Evolutionary conservation across 2,797 vertebrate species (phyloP).

Genomic region (Diplodus sargus): DNA sequence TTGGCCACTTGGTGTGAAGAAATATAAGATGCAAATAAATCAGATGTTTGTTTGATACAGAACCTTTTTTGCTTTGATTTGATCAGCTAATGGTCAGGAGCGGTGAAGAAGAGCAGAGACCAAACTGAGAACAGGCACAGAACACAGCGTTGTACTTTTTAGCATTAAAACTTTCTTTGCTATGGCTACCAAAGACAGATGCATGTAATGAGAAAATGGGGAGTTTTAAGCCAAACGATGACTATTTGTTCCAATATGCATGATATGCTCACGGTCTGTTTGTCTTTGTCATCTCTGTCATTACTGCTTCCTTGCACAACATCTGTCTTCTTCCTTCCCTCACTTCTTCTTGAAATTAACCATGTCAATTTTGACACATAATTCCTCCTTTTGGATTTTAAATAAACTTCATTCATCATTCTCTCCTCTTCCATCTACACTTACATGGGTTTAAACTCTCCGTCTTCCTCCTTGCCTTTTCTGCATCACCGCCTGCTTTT

Average conservation of each 20-base stretch:
- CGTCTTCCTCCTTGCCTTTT: conserved; percentile 5
- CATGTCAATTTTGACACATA: conserved; percentile 7
- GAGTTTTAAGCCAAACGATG: conserved; percentile 16
- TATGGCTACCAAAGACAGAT: background rate
- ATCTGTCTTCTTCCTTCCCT: background rate
- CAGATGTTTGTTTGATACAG: background rate
- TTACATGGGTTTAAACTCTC: conserved; percentile 2
- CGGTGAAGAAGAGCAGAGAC: background rate
- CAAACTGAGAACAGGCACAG: background rate
- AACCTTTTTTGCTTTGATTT: conserved; percentile 15
- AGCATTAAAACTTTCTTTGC: background rate
- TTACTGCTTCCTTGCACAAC: conserved; percentile 11
- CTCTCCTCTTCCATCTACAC: conserved; percentile 15
- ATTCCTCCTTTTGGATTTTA: background rate
- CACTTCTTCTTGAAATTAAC: conserved; percentile 10
- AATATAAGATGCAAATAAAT: background rate
- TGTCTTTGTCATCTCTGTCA: conserved; percentile 50
- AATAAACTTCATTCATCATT: background rate
- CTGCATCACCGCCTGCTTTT: conserved; percentile 59
- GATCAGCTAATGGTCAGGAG: conserved; percentile 1
- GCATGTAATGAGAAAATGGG: background rate
- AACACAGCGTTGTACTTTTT: background rate
- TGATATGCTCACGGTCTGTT: conserved; percentile 55
- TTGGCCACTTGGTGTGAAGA: conserved; percentile 12
- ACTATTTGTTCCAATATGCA: conserved; percentile 51